Base-by-base conservation (phyloP, 2,797 vertebrate species). In the Enteromius fasciolatus region DNA sequence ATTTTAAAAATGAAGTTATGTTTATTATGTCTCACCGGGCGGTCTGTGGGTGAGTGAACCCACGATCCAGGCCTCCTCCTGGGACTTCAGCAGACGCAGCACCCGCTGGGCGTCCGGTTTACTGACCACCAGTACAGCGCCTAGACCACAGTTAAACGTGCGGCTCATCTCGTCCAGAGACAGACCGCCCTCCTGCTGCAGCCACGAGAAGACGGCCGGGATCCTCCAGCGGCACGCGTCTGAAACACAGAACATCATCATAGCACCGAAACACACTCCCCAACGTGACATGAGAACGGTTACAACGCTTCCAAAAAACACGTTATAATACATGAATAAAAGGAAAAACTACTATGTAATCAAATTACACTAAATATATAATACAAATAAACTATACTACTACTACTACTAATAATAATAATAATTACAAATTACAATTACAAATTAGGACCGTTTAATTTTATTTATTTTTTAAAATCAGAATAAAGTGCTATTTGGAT, bases 61-160 rank as follows among this genome's bases (percentile, higher is more conserved):
- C 0, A 99, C 95, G 8, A 95, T 84, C 98, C 97, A 99, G 64
- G 96, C 97, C 11, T 95, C 88, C 18, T 95, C 91, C 0, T 90
- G 93, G 12, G 83, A 93, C 76, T 93, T 93, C 39, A 99, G 52
- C 67, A 96, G 94, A 9, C 81, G 86, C 6, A 98, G 91, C 9
- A 97, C 91, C 76, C 92, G 91, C 89, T 95, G 94, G 66, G 94
- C 93, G 0, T 94, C 88, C 12, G 89, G 87, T 6, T 92, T 91
- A n/a, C 95, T 88, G 0, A 98, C 97, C 67, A 98, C 94, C 48
- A 99, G 91, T 86, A 96, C 93, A 0, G 95, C 96, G 0, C 98
- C 98, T 0, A 99, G 81, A 10, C 98, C 98, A 15, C 97, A 98
- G 92, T 99, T 99, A 88, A 99, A 99, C 0, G 97, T 99, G 31